A percentile compares a stretch with the other conserved stretches of the same genome.
phyloP scores from a whole-genome alignment of 2,797 vertebrate genomes.

The Clarias laeviceps region DNA sequence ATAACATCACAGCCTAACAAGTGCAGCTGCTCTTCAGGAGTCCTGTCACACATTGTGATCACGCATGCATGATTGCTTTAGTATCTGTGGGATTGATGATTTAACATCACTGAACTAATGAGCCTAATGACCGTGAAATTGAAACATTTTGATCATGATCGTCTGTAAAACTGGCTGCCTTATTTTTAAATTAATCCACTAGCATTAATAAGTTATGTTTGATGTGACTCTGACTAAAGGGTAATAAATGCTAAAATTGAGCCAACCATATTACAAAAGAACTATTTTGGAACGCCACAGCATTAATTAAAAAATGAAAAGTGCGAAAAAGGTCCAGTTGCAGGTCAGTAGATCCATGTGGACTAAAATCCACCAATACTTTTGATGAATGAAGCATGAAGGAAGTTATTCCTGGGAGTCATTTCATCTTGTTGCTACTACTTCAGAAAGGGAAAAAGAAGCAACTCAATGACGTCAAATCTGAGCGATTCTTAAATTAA shows the following conservation, averaged over 20 bases:
- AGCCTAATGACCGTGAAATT: background rate
- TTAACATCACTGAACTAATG: conserved; percentile 1
- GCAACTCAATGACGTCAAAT: background rate
- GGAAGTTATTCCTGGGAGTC: background rate
- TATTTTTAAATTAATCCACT: background rate
- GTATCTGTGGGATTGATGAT: background rate
- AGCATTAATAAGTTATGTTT: background rate
- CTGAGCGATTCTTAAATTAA: background rate
- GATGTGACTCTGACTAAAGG: background rate
- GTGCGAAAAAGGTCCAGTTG: background rate
- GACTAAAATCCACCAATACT: background rate
- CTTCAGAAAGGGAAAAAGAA: background rate
- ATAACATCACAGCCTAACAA: background rate
- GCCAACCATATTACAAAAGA: background rate
- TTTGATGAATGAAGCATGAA: background rate
- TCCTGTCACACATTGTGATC: background rate
- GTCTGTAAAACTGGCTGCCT: background rate
- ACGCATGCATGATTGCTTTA: background rate
- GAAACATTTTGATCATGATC: background rate
- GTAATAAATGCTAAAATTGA: background rate
- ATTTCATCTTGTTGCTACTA: background rate
- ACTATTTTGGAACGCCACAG: background rate
- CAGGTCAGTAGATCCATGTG: background rate
- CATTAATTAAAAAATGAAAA: background rate
- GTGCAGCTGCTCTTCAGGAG: background rate